Conservation (phyloP, 2,888 invertebrate genomes). For the Congeria kusceri region DNA sequence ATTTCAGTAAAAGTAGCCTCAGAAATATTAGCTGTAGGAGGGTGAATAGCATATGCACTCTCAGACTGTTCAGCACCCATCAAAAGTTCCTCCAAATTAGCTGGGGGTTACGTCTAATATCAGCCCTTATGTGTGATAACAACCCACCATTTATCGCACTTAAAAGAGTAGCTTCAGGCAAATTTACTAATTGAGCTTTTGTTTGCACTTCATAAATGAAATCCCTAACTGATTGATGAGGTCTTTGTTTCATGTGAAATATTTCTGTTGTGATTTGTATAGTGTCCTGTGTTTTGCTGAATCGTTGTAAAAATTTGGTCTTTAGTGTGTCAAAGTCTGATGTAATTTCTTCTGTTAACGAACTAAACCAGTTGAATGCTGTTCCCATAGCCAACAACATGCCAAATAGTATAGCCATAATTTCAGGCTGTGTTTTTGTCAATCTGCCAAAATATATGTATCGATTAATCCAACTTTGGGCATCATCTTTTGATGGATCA, state of each 20-base stretch:
- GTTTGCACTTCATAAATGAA: slow-evolving; percentile 21
- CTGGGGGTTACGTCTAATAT: slow-evolving; percentile 22
- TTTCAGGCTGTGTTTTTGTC: too few relatives aligned
- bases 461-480: slow-evolving; percentile 2
- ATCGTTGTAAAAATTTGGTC: slow-evolving; percentile 17
- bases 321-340: slow-evolving; percentile 10
- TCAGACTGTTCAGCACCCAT: slow-evolving; percentile 24
- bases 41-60: too few relatives aligned
- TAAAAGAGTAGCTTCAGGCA: slow-evolving; percentile 25
- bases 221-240: slow-evolving; percentile 25
- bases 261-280: slow-evolving; percentile 3
- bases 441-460: slow-evolving; percentile 13
- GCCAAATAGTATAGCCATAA: neutral
- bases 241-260: slow-evolving; percentile 31
- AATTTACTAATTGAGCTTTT: slow-evolving; percentile 10
- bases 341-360: too few relatives aligned
- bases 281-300: slow-evolving; percentile 1
- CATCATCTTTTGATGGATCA: slow-evolving; percentile 3
- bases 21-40: slow-evolving; percentile 14
- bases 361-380: slow-evolving; percentile 11
- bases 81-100: slow-evolving; percentile 20
- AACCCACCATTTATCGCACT: too few relatives aligned
- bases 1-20: slow-evolving; percentile 11
- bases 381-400: slow-evolving; percentile 7
- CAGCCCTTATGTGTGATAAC: slow-evolving; percentile 32